Evolutionary conservation across 2,888 invertebrate genomes (phyloP).

Genomic region (Protophormia terraenovae): DNA sequence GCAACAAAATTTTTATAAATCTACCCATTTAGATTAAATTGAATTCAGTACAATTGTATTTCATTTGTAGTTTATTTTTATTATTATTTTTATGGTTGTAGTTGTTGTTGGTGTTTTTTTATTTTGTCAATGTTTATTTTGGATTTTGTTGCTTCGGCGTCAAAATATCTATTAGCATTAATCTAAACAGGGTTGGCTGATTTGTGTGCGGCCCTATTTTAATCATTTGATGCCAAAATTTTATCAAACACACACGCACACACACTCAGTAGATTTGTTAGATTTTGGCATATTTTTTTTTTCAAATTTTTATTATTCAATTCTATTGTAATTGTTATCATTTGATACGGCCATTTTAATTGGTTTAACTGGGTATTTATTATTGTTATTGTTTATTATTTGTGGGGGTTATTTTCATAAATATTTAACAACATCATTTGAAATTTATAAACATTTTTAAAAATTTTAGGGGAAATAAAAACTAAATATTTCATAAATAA

Average conservation of each 20-base stretch:
- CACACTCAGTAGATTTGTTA: background rate
- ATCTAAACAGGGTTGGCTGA: conserved; percentile 77
- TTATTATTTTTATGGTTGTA: background rate
- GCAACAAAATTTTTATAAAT: conserved; percentile 14
- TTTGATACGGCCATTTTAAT: conserved; percentile 25
- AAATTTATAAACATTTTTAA: background rate
- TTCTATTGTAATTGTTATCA: background rate
- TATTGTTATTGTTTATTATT: background rate
- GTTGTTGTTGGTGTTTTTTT: conserved; percentile 69
- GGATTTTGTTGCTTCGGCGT: conserved; percentile 77
- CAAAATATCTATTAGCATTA: conserved; percentile 79
- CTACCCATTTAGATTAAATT: conserved; percentile 35
- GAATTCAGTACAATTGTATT: conserved; percentile 47
- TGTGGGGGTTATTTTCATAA: background rate
- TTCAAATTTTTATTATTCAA: background rate
- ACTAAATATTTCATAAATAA: too few relatives aligned
- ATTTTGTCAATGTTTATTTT: conserved; percentile 75
- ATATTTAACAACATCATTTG: background rate
- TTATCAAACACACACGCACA: conserved; percentile 19
- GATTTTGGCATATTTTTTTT: background rate
- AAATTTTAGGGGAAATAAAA: too few relatives aligned
- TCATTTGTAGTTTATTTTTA: conserved; percentile 36
- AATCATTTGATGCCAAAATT: conserved; percentile 15
- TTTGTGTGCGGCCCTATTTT: conserved; percentile 63
- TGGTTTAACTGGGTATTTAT: background rate